Percentiles rank a stretch among this genome's conserved stretches.
Conservation (phyloP, 2,797 vertebrate species). For the Microchirus variegatus region DNA sequence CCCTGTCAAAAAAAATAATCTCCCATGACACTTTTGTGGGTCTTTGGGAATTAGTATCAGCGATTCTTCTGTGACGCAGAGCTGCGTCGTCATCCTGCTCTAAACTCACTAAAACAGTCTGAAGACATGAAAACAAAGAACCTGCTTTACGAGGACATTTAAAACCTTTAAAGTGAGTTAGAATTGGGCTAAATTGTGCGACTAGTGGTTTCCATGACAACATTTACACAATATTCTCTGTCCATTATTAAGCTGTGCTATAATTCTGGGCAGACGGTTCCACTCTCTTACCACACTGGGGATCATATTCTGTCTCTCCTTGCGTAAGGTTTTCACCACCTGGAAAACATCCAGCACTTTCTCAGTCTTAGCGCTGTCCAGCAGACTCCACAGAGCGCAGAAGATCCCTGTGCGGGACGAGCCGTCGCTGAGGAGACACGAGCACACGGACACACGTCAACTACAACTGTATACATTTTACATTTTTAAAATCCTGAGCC, state of each 20-base stretch:
- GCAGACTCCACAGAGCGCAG: constrained; percentile 90
- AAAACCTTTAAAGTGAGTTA: no score
- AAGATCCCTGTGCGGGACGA: constrained; percentile 88
- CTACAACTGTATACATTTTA: no score
- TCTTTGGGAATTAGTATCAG: no score
- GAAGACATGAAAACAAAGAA: no score
- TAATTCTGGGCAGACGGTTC: neutral
- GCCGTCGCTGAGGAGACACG: constrained; percentile 84
- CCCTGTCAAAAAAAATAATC: no score
- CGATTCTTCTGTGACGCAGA: no score
- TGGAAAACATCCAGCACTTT: constrained; percentile 93
- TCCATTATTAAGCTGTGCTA: neutral
- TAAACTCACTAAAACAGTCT: no score
- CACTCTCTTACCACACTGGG: constrained; percentile 83
- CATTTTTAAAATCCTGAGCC: no score
- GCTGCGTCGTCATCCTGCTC: no score
- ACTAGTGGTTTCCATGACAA: neutral
- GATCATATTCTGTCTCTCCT: constrained; percentile 85
- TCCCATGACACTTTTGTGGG: no score
- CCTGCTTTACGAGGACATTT: no score
- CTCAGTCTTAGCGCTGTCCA: constrained; percentile 90
- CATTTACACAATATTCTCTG: neutral
- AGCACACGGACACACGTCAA: neutral
- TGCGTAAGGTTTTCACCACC: constrained; percentile 88
- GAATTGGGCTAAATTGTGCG: no score